These are phyloP conservation scores for Troides aeacus DNA, from an alignment of 2,888 invertebrate species.

Conservation along the genomic window DNA sequence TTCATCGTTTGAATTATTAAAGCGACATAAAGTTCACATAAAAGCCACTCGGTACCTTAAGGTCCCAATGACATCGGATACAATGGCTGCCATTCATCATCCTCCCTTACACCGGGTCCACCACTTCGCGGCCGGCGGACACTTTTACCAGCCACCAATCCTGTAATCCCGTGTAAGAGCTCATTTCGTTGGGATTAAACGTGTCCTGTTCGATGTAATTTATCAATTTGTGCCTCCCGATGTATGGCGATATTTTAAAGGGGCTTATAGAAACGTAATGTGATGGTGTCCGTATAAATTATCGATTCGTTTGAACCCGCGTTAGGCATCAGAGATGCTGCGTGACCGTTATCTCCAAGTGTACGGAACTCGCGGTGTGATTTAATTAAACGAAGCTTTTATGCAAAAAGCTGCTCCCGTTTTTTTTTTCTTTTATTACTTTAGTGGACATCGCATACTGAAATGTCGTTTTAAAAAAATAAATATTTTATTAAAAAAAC, in stretches of 20 bases:
- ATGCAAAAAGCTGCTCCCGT: constrained; percentile 5
- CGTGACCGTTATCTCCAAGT: constrained; percentile 29
- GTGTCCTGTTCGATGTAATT: constrained; percentile 59
- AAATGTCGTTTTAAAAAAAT: background rate
- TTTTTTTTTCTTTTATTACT: background rate
- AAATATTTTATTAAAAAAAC: background rate
- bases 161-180: constrained; percentile 62
- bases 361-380: constrained; percentile 10
- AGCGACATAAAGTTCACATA: background rate
- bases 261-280: constrained; percentile 33
- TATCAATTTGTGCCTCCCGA: constrained; percentile 59
- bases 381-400: constrained; percentile 30
- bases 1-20: background rate
- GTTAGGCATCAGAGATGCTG: constrained; percentile 17
- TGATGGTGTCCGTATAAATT: constrained; percentile 26
- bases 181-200: constrained; percentile 65
- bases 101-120: background rate
- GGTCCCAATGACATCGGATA: background rate
- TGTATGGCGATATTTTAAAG: constrained; percentile 35
- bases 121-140: constrained; percentile 34
- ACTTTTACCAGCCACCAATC: constrained; percentile 27
- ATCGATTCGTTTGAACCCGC: constrained; percentile 26
- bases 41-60: background rate
- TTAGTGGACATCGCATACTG: background rate
- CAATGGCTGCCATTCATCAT: constrained; percentile 20